A percentile compares a stretch with the other conserved stretches of the same genome.
Conservation (phyloP, 2,113 vertebrate genomes). For the Columba livia region DNA sequence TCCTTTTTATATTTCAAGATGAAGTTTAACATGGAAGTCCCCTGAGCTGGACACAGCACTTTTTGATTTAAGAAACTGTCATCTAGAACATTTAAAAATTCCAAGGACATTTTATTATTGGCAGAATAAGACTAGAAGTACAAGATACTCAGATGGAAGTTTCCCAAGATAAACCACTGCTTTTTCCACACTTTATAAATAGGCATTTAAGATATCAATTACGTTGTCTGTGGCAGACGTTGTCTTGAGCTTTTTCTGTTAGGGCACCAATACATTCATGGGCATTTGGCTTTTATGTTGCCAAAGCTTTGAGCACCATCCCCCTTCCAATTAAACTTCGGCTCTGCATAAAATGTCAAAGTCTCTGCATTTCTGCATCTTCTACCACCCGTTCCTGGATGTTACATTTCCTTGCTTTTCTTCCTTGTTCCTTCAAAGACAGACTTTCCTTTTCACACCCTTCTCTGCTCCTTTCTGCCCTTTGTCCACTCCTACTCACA, state of each 20-base stretch:
- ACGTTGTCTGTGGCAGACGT: background rate
- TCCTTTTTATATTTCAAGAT: background rate
- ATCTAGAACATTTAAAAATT: background rate
- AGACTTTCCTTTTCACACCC: background rate
- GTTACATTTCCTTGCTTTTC: background rate
- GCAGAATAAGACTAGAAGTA: background rate
- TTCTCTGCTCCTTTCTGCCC: background rate
- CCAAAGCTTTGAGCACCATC: background rate
- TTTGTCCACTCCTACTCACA: background rate
- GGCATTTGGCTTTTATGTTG: background rate
- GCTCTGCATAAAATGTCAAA: background rate
- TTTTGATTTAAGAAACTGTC: slow-evolving; percentile 28
- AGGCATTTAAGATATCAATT: background rate
- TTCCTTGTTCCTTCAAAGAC: background rate
- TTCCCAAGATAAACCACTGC: background rate
- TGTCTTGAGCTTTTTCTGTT: background rate
- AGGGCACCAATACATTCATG: background rate
- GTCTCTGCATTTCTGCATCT: background rate
- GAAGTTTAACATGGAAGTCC: background rate
- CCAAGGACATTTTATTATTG: background rate
- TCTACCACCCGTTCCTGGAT: background rate
- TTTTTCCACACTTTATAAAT: background rate
- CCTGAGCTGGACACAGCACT: background rate
- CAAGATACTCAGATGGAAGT: background rate
- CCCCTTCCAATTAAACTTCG: background rate